phyloP scores from a whole-genome alignment of 2,888 invertebrate species.

The Drosophila barbarae region DNA sequence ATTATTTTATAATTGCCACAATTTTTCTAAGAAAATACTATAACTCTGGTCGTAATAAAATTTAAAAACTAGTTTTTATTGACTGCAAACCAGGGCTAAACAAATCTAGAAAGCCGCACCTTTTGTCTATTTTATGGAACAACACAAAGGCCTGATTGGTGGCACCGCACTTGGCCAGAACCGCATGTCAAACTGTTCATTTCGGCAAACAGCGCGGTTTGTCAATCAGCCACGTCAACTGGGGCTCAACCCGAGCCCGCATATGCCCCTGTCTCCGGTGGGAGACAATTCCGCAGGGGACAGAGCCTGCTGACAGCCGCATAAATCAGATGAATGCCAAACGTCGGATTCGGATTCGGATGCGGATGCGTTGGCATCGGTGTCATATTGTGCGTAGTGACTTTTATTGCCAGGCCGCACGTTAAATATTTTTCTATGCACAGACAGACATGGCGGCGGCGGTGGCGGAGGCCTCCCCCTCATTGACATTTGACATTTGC shows the following conservation, averaged over 20 bases:
- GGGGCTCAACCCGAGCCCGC: slow-evolving; percentile 29
- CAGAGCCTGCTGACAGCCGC: slow-evolving; percentile 54
- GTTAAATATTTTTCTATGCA: slow-evolving; percentile 55
- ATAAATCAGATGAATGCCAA: slow-evolving; percentile 62
- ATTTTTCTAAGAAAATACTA: neutral
- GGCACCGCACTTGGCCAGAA: neutral
- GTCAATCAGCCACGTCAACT: slow-evolving; percentile 63
- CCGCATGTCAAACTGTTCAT: slow-evolving; percentile 65
- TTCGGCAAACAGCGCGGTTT: slow-evolving; percentile 68
- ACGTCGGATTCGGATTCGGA: slow-evolving; percentile 28
- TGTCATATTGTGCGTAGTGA: slow-evolving; percentile 52
- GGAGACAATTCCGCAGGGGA: neutral
- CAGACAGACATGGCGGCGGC: slow-evolving; percentile 39
- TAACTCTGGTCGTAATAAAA: neutral
- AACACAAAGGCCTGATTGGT: slow-evolving; percentile 13
- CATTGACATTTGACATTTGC: slow-evolving; percentile 22
- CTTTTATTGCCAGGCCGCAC: slow-evolving; percentile 52
- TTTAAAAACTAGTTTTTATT: neutral
- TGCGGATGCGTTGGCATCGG: slow-evolving; percentile 14
- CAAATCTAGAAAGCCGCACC: slow-evolving; percentile 7
- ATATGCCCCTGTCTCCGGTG: slow-evolving; percentile 17
- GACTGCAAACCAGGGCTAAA: neutral
- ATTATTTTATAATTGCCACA: no score
- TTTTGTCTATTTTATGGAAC: slow-evolving; percentile 3
- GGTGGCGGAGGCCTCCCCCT: slow-evolving; percentile 26